Conservation (phyloP, 2,888 invertebrate genomes). For the Plagodis pulveraria region DNA sequence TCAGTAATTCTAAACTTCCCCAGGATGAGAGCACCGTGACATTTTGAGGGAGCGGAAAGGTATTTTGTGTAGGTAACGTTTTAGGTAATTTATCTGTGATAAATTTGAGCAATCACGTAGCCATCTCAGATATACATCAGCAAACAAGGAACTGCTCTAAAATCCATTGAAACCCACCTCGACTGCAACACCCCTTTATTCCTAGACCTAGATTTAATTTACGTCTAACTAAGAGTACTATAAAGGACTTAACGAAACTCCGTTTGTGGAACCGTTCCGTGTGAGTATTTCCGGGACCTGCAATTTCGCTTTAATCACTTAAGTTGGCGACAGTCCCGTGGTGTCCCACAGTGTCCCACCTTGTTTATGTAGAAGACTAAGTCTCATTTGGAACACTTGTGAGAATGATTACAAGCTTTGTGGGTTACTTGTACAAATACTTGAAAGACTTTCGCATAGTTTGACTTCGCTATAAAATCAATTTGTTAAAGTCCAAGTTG, state of each 20-base stretch:
- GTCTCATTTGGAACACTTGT: slow-evolving; percentile 17
- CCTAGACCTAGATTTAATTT: slow-evolving; percentile 26
- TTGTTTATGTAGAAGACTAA: slow-evolving; percentile 25
- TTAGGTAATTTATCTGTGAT: too few relatives aligned
- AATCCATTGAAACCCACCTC: background rate
- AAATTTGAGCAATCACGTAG: too few relatives aligned
- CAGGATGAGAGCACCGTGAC: background rate
- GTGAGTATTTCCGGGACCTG: slow-evolving; percentile 27
- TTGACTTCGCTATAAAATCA: too few relatives aligned
- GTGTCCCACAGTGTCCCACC: slow-evolving; percentile 8
- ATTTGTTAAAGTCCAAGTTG: background rate
- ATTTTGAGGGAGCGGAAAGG: too few relatives aligned
- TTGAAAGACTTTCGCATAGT: slow-evolving; percentile 7
- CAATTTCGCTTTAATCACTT: slow-evolving; percentile 36
- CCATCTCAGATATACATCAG: too few relatives aligned
- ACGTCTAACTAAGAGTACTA: slow-evolving; percentile 15
- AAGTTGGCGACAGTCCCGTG: slow-evolving; percentile 30
- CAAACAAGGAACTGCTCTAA: background rate
- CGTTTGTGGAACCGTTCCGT: slow-evolving; percentile 23
- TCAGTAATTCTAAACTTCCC: slow-evolving; percentile 13
- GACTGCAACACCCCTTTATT: background rate
- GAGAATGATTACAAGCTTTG: slow-evolving; percentile 22
- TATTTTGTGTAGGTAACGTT: too few relatives aligned
- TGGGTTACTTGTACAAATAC: slow-evolving; percentile 15
- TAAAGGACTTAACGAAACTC: slow-evolving; percentile 19